Evolutionary conservation across 2,797 vertebrate genomes (phyloP), one percentile per base, ranked within the genome.

Genomic region (Paedocypris micromegethes): DNA sequence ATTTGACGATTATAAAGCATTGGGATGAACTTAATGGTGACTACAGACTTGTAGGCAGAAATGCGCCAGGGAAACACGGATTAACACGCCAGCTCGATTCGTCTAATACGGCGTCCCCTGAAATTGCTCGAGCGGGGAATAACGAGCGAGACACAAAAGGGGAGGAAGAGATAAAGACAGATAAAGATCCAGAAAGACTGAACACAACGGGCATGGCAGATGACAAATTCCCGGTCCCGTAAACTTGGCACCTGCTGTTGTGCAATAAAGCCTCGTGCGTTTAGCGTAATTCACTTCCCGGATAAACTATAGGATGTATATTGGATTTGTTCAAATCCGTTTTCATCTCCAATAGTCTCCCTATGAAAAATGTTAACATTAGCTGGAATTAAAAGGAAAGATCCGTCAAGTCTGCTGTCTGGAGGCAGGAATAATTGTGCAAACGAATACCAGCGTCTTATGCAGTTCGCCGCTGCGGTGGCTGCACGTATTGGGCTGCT

Each of bases 211-310:
- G 47, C 53, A 75, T 81, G 81, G 78, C 77, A 78, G 81, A 79
- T 72, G 79, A 85, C 82, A 82, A 81, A 86, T 80, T 84, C 72
- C 72, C 80, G 74, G 80, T 81, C 51, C 52, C 80, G 80, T 84
- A 83, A 85, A 82, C 78, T 72, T 80, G 82, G 81, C 83, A 84
- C 85, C 77, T 82, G 76, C 72, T 72, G 53, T 71, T 78, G 39
- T 67, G 76, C 78, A 81, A 84, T 76, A 75, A 64, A 74, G 70
- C 68, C 82, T 23, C 50, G 9, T 78, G 82, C 73, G 42, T 80
- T 86, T 80, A 76, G 73, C 70, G 79, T 74, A 68, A 75, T 79
- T 82, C 79, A 81, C 79, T 78, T 83, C 83, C 83, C 81, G 57
- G 82, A 85, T 83, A 81, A 83, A 81, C 77, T 69, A 64, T 66